Evolutionary conservation across 1,140 invertebrate species (phyloP), one percentile per base, ranked within the genome.

Genomic region (Hermetia illucens): DNA sequence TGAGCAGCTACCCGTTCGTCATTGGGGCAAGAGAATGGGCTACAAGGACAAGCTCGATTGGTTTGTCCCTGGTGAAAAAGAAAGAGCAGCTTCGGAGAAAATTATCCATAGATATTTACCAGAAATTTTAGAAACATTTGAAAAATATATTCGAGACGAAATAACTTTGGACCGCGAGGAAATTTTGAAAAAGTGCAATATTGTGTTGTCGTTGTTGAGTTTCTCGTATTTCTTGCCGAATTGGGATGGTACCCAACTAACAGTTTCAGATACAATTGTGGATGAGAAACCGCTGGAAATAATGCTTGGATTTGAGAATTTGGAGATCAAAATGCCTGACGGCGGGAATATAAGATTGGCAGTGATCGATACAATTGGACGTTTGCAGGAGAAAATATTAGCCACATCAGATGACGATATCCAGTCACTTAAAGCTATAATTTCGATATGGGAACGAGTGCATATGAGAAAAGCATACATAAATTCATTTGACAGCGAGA

Each of bases 1-100:
- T 27, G 72, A 83, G 34, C 84, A 79, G 65, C 63, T 89, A 8
- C 75, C 85, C 3, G 72, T 90, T 13, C 77, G 77, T 8, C 76
- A 90, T 43, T 95, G 90, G 91, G 89, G 83, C 1, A 66, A 16
- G 1, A 32, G 37, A 33, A 36, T 25, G 39, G 21, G 72, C 40
- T 63, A 75, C 1, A 70, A 74, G 9, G 61, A 82, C 46, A 50
- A 82, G 4, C 61, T 79, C 19, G 65, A 75, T 27, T 93, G 83
- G 83, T 82, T 87, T 52, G 59, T 77, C 13, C 86, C 89, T 0
- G 68, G 62, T 16, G 56, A 70, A 16, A 70, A 76, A 38, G 87
- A 91, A 58, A 66, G 82, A 1, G 51, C 58, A 6, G 72, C 69
- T 44, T 71, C 77, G 4, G 69, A 79, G 44, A 58, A 66, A 44